Evolutionary conservation across 2,113 vertebrate species (phyloP).

Genomic region (Neogobius melanostomus): DNA sequence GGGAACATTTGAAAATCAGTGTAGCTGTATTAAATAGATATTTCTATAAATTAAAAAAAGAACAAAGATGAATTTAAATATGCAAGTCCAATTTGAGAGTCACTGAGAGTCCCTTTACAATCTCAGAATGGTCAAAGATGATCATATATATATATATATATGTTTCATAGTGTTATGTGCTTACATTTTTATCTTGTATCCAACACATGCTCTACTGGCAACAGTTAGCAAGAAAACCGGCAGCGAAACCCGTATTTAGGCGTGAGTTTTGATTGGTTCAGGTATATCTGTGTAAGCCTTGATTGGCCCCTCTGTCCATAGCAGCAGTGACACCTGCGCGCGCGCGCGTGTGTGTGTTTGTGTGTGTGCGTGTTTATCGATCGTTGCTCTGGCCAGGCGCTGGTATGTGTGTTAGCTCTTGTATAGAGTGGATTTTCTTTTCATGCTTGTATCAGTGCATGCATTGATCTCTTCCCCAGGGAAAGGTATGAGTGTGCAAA

Average conservation of each 20-base stretch:
- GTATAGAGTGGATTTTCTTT: constrained; percentile 44
- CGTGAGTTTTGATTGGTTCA: constrained; percentile 59
- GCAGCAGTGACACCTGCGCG: constrained; percentile 62
- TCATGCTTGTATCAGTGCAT: constrained; percentile 36
- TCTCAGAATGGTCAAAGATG: no score
- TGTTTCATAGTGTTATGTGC: no score
- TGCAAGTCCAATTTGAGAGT: no score
- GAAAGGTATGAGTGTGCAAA: constrained; percentile 10
- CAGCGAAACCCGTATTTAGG: constrained; percentile 11
- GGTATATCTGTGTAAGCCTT: constrained; percentile 56
- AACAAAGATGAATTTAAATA: no score
- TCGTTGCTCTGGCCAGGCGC: constrained; percentile 22
- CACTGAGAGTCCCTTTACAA: no score
- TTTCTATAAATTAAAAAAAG: no score
- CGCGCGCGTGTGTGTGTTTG: constrained; percentile 54
- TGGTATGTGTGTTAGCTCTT: constrained; percentile 30
- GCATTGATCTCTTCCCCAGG: constrained; percentile 59
- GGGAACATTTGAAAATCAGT: no score
- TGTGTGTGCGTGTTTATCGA: constrained; percentile 68
- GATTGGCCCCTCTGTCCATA: constrained; percentile 64
- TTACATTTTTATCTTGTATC: not conserved
- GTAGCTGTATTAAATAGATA: no score
- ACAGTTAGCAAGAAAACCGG: not conserved
- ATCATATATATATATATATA: no score
- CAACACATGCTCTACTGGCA: not conserved